These are phyloP conservation scores for Cochlearius cochlearius DNA, from an alignment of 2,113 vertebrate genomes.

Conservation along the genomic window DNA sequence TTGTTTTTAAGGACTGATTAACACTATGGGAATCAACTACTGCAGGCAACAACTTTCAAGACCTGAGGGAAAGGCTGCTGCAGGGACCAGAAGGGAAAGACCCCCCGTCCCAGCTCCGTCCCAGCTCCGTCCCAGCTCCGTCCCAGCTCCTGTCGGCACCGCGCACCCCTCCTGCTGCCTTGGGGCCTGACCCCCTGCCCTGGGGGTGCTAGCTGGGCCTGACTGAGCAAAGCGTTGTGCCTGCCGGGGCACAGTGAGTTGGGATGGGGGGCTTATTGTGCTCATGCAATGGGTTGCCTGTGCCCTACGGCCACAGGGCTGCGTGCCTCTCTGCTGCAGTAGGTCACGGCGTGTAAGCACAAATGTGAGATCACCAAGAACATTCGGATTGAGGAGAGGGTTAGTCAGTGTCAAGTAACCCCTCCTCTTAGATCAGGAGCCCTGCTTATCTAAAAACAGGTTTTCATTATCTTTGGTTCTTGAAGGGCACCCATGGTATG, in stretches of 20 bases:
- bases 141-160: neutral
- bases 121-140: no score
- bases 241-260: neutral
- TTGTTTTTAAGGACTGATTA: neutral
- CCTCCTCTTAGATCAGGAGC: neutral
- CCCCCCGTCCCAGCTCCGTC: accelerated
- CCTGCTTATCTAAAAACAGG: neutral
- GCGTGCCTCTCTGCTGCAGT: neutral
- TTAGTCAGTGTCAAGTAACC: neutral
- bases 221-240: neutral
- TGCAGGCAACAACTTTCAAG: neutral
- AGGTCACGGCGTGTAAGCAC: no score
- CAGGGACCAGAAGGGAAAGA: neutral
- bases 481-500: neutral
- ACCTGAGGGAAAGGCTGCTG: neutral
- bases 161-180: accelerated
- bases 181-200: accelerated
- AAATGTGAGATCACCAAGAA: neutral
- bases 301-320: accelerated
- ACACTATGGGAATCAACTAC: neutral
- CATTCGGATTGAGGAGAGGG: neutral
- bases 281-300: neutral
- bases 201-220: neutral
- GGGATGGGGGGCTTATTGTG: neutral
- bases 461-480: neutral